A percentile compares a stretch with the other conserved stretches of the same genome.
These are phyloP conservation scores for Ceratothoa steindachneri DNA, from an alignment of 2,888 invertebrate species.

Conservation along the genomic window DNA sequence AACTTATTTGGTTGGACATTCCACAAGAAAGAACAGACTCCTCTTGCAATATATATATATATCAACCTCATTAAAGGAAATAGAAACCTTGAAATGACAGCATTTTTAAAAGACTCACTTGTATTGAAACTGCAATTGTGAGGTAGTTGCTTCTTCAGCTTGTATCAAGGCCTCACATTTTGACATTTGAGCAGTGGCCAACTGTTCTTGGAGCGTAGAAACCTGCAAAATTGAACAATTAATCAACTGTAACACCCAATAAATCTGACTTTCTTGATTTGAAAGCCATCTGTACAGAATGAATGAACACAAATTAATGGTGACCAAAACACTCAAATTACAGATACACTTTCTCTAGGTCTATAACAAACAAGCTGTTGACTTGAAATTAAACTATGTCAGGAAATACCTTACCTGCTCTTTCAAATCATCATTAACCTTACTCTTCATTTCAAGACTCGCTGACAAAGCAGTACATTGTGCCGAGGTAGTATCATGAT, in stretches of 20 bases:
- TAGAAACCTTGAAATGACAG: too few species aligned
- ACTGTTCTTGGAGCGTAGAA: slow-evolving; percentile 65
- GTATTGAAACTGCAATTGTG: slow-evolving; percentile 71
- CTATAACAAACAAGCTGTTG: too few species aligned
- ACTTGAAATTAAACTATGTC: neutral
- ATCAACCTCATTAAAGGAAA: too few species aligned
- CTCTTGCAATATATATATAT: too few species aligned
- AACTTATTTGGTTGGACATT: too few species aligned
- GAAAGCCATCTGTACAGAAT: too few species aligned
- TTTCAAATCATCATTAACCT: slow-evolving; percentile 27
- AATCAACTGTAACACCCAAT: neutral
- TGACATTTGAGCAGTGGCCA: slow-evolving; percentile 69
- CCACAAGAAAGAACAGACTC: too few species aligned
- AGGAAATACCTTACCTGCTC: slow-evolving; percentile 25
- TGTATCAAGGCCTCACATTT: slow-evolving; percentile 79
- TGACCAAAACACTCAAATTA: too few species aligned
- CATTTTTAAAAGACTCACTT: slow-evolving; percentile 55
- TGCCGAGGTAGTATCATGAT: slow-evolving; percentile 22
- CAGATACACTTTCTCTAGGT: too few species aligned
- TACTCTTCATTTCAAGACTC: slow-evolving; percentile 30
- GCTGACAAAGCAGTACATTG: slow-evolving; percentile 34
- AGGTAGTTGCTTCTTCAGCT: slow-evolving; percentile 74
- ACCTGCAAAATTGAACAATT: slow-evolving; percentile 54
- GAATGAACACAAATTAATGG: too few species aligned
- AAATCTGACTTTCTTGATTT: too few species aligned